phyloP scores from a whole-genome alignment of 2,797 vertebrate genomes.

The Bovichtus diacanthus region DNA sequence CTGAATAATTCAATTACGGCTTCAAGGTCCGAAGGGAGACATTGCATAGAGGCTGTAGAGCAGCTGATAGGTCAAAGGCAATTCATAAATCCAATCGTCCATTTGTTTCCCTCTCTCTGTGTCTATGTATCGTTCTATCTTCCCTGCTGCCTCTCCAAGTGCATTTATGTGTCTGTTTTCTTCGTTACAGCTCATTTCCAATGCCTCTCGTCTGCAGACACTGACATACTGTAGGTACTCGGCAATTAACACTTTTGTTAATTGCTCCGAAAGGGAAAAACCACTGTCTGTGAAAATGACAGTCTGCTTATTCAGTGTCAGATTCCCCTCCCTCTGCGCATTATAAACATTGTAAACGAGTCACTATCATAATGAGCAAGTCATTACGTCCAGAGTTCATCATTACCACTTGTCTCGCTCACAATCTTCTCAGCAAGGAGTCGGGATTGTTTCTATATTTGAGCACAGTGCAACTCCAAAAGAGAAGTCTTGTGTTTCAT shows the following conservation, averaged over 20 bases:
- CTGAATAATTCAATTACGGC: constrained; percentile 63
- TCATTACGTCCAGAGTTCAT: constrained; percentile 35
- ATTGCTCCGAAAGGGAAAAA: constrained; percentile 34
- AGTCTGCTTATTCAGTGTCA: constrained; percentile 48
- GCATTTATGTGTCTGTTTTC: constrained; percentile 7
- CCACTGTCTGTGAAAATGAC: constrained; percentile 49
- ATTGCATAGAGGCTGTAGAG: constrained; percentile 20
- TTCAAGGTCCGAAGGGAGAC: constrained; percentile 18
- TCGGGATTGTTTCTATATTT: constrained; percentile 20
- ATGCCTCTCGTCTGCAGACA: constrained; percentile 33
- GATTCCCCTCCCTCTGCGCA: constrained; percentile 22
- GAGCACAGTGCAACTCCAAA: background rate
- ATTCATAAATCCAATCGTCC: constrained; percentile 23
- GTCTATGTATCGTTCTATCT: background rate
- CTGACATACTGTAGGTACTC: constrained; percentile 25
- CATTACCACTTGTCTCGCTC: constrained; percentile 17
- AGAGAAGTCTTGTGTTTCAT: constrained; percentile 19
- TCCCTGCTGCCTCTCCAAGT: background rate
- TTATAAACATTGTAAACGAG: constrained; percentile 43
- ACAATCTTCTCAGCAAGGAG: constrained; percentile 5
- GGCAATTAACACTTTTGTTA: constrained; percentile 58
- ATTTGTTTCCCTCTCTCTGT: background rate
- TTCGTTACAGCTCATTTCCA: constrained; percentile 20
- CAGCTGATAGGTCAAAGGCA: constrained; percentile 17
- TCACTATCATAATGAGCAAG: constrained; percentile 30